Conservation (phyloP, 2,888 invertebrate genomes). For the Apamea crenata region DNA sequence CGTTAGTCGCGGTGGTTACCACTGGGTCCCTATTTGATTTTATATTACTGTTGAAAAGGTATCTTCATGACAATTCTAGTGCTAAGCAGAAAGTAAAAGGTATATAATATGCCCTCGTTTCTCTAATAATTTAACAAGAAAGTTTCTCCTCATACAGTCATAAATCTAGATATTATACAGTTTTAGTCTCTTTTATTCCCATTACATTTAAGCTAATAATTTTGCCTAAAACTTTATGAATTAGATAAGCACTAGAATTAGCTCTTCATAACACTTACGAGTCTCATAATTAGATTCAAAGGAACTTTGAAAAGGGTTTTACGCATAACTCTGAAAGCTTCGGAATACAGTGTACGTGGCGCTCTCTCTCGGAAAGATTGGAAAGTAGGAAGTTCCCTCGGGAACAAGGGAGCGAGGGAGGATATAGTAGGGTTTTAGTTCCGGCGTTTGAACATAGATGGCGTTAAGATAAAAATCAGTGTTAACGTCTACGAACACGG, state of each 20-base stretch:
- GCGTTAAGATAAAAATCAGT: conserved; percentile 63
- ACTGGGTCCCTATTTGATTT: neutral
- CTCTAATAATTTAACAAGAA: neutral
- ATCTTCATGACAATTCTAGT: neutral
- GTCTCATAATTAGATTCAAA: conserved; percentile 36
- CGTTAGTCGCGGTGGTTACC: neutral
- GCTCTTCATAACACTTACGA: conserved; percentile 18
- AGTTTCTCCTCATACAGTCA: neutral
- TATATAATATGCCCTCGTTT: neutral
- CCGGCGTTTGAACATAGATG: conserved; percentile 71
- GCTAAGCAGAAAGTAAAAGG: neutral
- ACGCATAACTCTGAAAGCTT: neutral
- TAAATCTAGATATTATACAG: neutral
- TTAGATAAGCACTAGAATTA: conserved; percentile 28
- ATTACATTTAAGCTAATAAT: conserved; percentile 18
- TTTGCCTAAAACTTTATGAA: conserved; percentile 25
- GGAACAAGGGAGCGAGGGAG: conserved; percentile 57
- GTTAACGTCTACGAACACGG: neutral
- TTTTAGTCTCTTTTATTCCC: conserved; percentile 41
- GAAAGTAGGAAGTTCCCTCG: conserved; percentile 69
- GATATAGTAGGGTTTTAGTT: conserved; percentile 62
- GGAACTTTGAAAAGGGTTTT: conserved; percentile 29
- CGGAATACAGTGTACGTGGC: conserved; percentile 46
- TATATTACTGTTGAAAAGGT: neutral
- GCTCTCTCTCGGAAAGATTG: conserved; percentile 68